Evolutionary conservation across 1,140 invertebrate genomes (phyloP), one percentile per base, ranked within the genome.

Genomic region (Camponotus vicinus): DNA sequence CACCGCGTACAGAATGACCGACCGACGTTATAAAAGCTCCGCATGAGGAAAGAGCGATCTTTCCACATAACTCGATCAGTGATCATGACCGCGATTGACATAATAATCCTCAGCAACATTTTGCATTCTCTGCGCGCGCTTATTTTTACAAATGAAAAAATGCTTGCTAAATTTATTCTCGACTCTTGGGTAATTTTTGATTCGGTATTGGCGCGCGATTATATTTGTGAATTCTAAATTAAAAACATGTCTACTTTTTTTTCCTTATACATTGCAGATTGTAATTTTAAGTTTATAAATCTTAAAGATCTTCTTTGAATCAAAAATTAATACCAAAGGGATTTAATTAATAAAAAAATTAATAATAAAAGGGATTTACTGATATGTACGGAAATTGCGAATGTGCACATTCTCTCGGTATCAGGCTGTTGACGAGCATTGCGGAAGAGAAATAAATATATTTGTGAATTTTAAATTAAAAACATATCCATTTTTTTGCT

Each of bases 1-100:
- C 57, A 82, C 73, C 63, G 71, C 79, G 82, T 77, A 91, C 86
- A 69, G 66, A 88, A 91, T 89, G 15, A 90, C 79, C 78, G 42
- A 59, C 21, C 40, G 71, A 86, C n/a, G 59, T 88, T 90, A 90
- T 76, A 80, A 66, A 86, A 79, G 3, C 21, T 61, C 18, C 67
- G 76, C 61, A 27, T 32, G 59, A 55, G 52, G 45, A 70, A 77
- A 37, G 69, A 78, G 42, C n/a, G 2, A 21, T 49, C 59, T 18
- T 21, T 6, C 9, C 27, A 15, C 27, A 32, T n/a, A 66, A 78
- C 45, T 21, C 27, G 59, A 21, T 32, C 55, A 27, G 13, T 52
- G 49, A 52, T 3, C 75, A 55, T 5, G 21, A 86, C 63, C 37
- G 3, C 55, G 32, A 77, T 34, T 32, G 57, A 27, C 21, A 49